A percentile compares a stretch with the other conserved stretches of the same genome.
These are phyloP conservation scores for Tanytarsus gracilentus DNA, from an alignment of 2,888 invertebrate species.

Conservation along the genomic window DNA sequence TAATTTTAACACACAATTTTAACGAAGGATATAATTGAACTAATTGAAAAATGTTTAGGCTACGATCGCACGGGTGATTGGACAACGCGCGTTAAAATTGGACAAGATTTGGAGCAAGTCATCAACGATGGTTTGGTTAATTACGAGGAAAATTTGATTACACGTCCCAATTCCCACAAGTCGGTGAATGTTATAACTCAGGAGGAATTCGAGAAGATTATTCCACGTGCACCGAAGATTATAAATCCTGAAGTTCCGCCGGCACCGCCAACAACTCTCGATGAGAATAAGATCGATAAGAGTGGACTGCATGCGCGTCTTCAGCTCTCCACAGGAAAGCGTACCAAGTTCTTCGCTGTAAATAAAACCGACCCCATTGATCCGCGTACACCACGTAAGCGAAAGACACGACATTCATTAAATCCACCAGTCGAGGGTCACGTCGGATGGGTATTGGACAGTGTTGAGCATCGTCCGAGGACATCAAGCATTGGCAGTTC, in stretches of 20 bases:
- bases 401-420: constrained; percentile 83
- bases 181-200: constrained; percentile 83
- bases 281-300: too few species aligned
- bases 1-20: not conserved
- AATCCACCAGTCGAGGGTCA: constrained; percentile 93
- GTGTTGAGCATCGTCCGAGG: constrained; percentile 69
- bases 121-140: constrained; percentile 95
- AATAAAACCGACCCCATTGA: constrained; percentile 63
- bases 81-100: constrained; percentile 85
- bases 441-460: constrained; percentile 96
- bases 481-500: constrained; percentile 76
- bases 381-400: constrained; percentile 65
- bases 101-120: constrained; percentile 86
- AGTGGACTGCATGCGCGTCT: constrained; percentile 31
- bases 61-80: constrained; percentile 86
- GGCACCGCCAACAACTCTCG: constrained; percentile 59
- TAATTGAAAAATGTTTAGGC: too few species aligned
- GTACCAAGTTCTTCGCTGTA: constrained; percentile 88
- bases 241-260: constrained; percentile 69
- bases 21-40: too few species aligned
- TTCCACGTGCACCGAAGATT: constrained; percentile 54
- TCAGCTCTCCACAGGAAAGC: constrained; percentile 38
- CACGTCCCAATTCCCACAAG: constrained; percentile 55
- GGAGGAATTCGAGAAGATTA: constrained; percentile 75
- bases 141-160: constrained; percentile 83